Base-by-base conservation (phyloP, 2,113 vertebrate species). In the Phrynosoma blainvillii region DNA sequence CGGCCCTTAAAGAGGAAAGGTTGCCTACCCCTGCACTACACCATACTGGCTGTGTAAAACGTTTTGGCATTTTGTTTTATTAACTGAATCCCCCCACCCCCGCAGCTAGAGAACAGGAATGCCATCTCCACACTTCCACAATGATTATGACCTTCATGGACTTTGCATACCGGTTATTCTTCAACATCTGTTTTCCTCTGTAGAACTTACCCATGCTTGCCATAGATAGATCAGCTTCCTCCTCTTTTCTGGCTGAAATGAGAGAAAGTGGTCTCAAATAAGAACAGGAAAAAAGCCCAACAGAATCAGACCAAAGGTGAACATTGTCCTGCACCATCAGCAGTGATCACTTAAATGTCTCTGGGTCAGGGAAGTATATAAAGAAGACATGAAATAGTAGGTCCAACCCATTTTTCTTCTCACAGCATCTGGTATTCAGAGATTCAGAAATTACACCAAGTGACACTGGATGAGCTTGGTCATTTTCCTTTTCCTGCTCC, bases 171-270 rank as follows among this genome's bases (percentile, higher is more conserved):
- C 10, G 47, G 76, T 47, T 88, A 92, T 23, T 84, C 80, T 90
- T 91, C 25, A 36, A 84, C 73, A 83, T 92, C 12, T 79, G 10
- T 40, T 21, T 82, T 47, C 36, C n/a, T 21, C 2, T 80, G 59
- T 52, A 87, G 5, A 25, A 95, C 97, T 96, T 95, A 96, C 97
- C 97, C 89, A 94, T 82, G 87, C 66, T 71, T 75, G 91, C 95
- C 96, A 96, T 95, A 87, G 96, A 96, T 74, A 95, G 90, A 87
- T 95, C 66, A n/a, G 73, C 90, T 56, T 93, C 94, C 30, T 92
- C 91, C 79, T 96, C 91, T 16, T 96, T 94, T 91, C 79, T 74
- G 92, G 4, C 97, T 97, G 91, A 91, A 96, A 96, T 79, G 42
- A 20, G 94, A 95, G 0, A 59, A 94, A 59, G 85, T 59, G 1